Evolutionary conservation across 2,113 vertebrate species (phyloP).

Genomic region (Daboia siamensis): DNA sequence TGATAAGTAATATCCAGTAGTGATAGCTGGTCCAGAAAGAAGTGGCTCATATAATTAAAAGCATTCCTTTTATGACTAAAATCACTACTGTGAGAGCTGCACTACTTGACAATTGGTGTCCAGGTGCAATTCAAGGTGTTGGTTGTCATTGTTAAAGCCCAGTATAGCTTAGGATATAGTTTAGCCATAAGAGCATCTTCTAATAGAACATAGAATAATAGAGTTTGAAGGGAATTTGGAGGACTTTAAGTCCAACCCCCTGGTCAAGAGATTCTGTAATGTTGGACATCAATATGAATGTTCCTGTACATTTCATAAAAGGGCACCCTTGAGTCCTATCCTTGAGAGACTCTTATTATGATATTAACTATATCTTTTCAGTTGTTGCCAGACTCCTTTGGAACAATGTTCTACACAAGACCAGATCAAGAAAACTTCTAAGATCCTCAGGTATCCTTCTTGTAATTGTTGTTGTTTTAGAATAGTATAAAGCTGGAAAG

Average conservation of each 20-base stretch:
- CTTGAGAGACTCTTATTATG: background rate
- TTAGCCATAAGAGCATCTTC: background rate
- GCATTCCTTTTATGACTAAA: background rate
- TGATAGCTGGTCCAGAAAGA: background rate
- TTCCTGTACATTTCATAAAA: background rate
- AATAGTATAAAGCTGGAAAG: too few species aligned
- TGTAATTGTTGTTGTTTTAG: background rate
- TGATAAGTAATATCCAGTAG: background rate
- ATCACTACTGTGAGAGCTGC: background rate
- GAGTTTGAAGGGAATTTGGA: too few species aligned
- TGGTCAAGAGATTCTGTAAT: too few species aligned
- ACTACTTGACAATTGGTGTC: background rate
- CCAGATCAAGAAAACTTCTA: background rate
- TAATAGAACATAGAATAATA: background rate
- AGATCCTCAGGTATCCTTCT: background rate
- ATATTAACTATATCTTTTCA: background rate
- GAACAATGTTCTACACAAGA: background rate
- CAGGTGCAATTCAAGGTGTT: background rate
- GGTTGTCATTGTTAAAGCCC: background rate
- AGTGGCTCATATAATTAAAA: background rate
- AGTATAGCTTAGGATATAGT: background rate
- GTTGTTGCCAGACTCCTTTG: background rate
- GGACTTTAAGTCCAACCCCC: too few species aligned
- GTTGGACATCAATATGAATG: too few species aligned
- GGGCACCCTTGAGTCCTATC: background rate